A percentile compares a stretch with the other conserved stretches of the same genome.
These are phyloP conservation scores for Saccostrea echinata DNA, from an alignment of 1,140 invertebrate species.

Conservation along the genomic window DNA sequence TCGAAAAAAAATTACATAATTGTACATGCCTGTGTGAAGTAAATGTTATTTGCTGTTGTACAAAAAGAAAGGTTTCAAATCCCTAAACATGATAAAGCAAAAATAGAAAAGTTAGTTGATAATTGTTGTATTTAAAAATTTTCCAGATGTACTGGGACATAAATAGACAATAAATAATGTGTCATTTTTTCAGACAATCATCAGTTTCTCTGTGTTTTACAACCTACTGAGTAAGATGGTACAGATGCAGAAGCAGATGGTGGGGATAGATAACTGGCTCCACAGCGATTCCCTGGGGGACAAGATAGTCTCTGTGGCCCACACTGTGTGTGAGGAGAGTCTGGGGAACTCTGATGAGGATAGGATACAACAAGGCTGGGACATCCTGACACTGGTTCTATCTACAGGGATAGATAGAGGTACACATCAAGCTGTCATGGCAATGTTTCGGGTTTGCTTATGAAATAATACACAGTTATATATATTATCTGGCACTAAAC, in stretches of 20 bases:
- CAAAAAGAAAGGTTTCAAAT: too few species aligned
- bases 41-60: too few species aligned
- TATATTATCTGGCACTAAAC: too few species aligned
- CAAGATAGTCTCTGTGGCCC: constrained; percentile 60
- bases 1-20: too few species aligned
- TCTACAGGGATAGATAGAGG: constrained; percentile 62
- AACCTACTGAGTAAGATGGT: constrained; percentile 64
- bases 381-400: constrained; percentile 66
- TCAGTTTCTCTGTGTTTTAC: constrained; percentile 56
- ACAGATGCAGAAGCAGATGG: constrained; percentile 33
- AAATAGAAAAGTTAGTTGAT: too few species aligned
- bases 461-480: too few species aligned
- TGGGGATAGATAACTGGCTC: constrained; percentile 65
- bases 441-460: background rate
- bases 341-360: constrained; percentile 35
- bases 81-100: too few species aligned
- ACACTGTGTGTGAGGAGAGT: constrained; percentile 64
- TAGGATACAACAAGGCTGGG: constrained; percentile 53
- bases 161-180: too few species aligned
- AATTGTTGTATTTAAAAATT: too few species aligned
- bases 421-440: constrained; percentile 24
- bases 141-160: too few species aligned
- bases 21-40: too few species aligned
- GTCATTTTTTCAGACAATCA: constrained; percentile 54
- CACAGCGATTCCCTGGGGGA: constrained; percentile 61